Percentiles rank a stretch among this genome's conserved stretches.
Conservation (phyloP, 2,113 vertebrate genomes). For the Seriola aureovittata region DNA sequence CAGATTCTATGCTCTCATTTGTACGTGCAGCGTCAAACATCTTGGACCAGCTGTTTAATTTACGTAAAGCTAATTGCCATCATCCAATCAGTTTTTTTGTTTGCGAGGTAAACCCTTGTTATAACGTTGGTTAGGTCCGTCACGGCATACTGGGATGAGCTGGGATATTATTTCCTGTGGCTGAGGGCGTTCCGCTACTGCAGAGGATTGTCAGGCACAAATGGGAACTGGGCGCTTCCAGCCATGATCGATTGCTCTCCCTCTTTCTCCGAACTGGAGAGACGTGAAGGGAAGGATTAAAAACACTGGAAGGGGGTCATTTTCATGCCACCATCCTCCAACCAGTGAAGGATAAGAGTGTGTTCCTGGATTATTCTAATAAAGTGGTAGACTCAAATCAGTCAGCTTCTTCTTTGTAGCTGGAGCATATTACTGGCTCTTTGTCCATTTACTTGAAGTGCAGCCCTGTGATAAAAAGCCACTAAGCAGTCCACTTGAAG, state of each 20-base stretch:
- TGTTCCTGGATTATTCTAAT: slow-evolving; percentile 27
- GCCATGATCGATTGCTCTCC: neutral
- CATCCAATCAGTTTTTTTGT: neutral
- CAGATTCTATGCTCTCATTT: neutral
- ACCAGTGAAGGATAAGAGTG: neutral
- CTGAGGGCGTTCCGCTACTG: neutral
- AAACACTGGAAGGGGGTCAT: neutral
- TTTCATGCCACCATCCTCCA: neutral
- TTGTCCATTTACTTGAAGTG: neutral
- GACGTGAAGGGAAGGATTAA: neutral
- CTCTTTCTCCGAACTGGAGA: neutral
- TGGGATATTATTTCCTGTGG: neutral
- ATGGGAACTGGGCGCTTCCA: neutral
- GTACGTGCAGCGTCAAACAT: neutral
- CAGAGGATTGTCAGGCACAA: slow-evolving; percentile 4
- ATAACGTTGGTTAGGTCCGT: neutral
- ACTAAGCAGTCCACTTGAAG: neutral
- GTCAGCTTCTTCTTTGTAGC: neutral
- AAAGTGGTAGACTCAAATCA: slow-evolving; percentile 29
- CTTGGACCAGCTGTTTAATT: neutral
- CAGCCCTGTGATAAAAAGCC: neutral
- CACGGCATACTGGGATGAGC: neutral
- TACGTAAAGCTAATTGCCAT: neutral
- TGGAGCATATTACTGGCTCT: neutral
- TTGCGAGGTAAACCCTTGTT: neutral